Base-by-base conservation (phyloP, 2,113 vertebrate genomes). In the Grantiella picta region DNA sequence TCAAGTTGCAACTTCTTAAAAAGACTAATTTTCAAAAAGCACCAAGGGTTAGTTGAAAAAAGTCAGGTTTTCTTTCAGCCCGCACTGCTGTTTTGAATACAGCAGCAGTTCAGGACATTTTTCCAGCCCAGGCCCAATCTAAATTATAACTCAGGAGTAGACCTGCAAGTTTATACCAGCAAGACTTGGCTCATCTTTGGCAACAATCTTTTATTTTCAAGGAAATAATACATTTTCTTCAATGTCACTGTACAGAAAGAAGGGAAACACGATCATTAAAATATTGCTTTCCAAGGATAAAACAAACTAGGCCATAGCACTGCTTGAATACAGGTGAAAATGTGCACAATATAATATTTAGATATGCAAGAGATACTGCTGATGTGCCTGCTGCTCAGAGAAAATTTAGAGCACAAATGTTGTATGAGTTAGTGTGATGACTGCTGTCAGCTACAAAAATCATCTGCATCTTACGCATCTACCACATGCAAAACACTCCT, bases 381-480 rank as follows among this genome's bases (percentile, higher is more conserved):
- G 42, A 47, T 72, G 23, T 38, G 42, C 31, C 49, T 90, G 45
- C 49, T 82, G 61, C 76, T 52, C 69, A 71, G 45, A 57, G 47
- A 63, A 84, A 80, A 92, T 60, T 60, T 79, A 96, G 50, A 89
- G 86, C 8, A 2, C 61, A 89, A 63, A 15, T 19, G 25, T 29
- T 71, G 42, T 19, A 75, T 86, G 91, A 96, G 77, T 89, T 75
- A 75, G 47, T 42, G 56, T 36, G 77, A 93, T 24, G 57, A 77
- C 40, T 90, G n/a, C 57, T 77, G 45, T 68, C 94, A 87, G 72
- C 63, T 86, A 36, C 63, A 95, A 84, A 95, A 87, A 77, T 52
- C 79, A 95, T 78, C 52, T 89, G 44, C 47, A 77, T 56, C 92
- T 95, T 73, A 86, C 44, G 3, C 72, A 73, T 84, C 57, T 60